These are phyloP conservation scores for Mystacornis crossleyi DNA, from an alignment of 2,113 vertebrate species.

Conservation along the genomic window DNA sequence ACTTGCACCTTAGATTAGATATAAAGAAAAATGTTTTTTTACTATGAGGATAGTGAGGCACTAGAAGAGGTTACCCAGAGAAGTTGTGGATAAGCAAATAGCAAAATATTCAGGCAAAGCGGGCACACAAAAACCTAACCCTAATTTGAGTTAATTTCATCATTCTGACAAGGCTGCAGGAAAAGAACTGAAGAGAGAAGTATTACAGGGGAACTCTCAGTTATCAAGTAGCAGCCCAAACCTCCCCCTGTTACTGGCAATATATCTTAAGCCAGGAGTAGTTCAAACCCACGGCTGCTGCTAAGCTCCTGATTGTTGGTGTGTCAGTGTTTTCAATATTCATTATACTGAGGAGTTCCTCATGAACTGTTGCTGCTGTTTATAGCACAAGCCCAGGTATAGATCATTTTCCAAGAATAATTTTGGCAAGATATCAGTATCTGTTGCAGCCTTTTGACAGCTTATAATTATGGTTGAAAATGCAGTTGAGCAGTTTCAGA, in stretches of 20 bases:
- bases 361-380: neutral
- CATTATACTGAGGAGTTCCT: neutral
- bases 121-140: neutral
- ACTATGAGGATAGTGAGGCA: neutral
- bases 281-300: neutral
- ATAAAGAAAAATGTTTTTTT: neutral
- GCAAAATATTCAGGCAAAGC: neutral
- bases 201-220: neutral
- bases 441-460: constrained; percentile 20
- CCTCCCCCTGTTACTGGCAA: neutral
- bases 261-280: neutral
- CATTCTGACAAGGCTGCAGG: neutral
- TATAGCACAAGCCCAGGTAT: neutral
- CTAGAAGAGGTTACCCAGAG: neutral
- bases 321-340: neutral
- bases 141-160: neutral
- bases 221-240: neutral
- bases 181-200: neutral
- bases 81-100: neutral
- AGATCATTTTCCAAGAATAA: neutral
- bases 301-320: neutral
- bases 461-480: neutral
- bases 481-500: neutral
- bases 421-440: neutral
- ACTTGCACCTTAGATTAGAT: neutral